These are phyloP conservation scores for Zosterops lateralis DNA, from an alignment of 2,113 vertebrate genomes.

Conservation along the genomic window DNA sequence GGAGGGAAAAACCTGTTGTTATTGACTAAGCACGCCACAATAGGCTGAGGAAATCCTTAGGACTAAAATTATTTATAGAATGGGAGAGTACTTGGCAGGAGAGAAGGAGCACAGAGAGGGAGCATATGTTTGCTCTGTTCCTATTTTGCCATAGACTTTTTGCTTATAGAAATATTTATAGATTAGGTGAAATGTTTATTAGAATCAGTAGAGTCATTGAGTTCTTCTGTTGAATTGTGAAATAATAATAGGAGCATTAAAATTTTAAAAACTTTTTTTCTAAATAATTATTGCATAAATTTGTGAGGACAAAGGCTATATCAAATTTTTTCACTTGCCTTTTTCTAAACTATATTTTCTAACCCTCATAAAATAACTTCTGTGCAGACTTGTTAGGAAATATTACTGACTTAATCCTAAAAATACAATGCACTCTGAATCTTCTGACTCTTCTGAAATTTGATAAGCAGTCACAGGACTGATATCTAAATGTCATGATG, in stretches of 20 bases:
- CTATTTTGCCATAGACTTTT: neutral
- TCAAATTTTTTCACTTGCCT: neutral
- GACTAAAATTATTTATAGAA: neutral
- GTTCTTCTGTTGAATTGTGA: neutral
- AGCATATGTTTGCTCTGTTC: neutral
- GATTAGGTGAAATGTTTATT: neutral
- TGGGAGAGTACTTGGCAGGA: neutral
- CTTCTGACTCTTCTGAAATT: neutral
- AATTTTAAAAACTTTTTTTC: neutral
- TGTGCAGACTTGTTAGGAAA: neutral
- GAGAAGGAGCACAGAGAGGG: neutral
- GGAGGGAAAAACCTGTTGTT: neutral
- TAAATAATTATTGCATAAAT: neutral
- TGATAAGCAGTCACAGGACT: neutral
- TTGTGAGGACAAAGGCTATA: neutral
- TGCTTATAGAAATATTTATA: neutral
- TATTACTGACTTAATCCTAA: neutral
- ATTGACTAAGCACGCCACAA: neutral
- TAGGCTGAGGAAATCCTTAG: neutral
- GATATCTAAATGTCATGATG: neutral
- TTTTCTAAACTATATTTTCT: neutral
- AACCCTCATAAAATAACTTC: neutral
- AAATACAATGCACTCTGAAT: neutral
- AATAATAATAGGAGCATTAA: neutral
- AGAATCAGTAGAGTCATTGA: neutral